These are phyloP conservation scores for Dicrurus megarhynchus DNA, from an alignment of 2,113 vertebrate species.

Conservation along the genomic window DNA sequence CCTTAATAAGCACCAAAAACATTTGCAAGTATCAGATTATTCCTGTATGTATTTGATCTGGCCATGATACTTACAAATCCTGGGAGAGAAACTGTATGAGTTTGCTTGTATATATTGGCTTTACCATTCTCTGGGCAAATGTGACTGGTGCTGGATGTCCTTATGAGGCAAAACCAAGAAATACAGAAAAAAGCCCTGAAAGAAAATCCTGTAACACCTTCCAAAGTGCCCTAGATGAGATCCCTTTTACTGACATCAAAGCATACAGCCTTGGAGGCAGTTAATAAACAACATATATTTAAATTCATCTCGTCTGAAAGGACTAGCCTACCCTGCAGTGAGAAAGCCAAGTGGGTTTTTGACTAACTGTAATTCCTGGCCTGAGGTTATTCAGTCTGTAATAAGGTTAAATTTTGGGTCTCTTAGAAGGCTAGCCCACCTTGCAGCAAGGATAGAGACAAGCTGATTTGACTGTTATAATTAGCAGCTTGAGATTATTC, in stretches of 20 bases:
- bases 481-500: neutral
- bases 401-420: neutral
- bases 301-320: neutral
- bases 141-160: neutral
- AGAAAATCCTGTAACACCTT: neutral
- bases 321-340: neutral
- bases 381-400: neutral
- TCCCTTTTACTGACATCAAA: neutral
- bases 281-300: neutral
- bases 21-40: neutral
- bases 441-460: neutral
- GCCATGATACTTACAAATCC: neutral
- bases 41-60: neutral
- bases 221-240: neutral
- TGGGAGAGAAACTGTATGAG: neutral
- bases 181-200: neutral
- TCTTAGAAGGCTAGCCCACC: neutral
- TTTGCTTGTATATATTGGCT: neutral
- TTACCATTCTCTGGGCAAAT: neutral
- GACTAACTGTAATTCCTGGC: neutral
- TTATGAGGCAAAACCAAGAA: neutral
- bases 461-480: neutral
- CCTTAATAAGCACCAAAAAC: neutral
- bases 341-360: neutral
- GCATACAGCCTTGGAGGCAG: neutral